Evolutionary conservation across 2,888 invertebrate genomes (phyloP).

Genomic region (Himalopsyche tibetana): DNA sequence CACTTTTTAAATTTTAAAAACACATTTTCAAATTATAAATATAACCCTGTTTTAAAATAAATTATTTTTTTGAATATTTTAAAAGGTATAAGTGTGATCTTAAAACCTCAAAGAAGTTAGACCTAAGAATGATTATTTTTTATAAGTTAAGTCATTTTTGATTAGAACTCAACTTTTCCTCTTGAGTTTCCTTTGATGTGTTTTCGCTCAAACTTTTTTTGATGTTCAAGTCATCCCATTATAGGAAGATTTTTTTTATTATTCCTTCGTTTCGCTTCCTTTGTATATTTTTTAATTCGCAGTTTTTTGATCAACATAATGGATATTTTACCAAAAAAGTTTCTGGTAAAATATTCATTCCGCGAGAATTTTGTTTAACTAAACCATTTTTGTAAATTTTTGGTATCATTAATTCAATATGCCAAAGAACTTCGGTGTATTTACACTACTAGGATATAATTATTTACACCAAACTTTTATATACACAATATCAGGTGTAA

Average conservation of each 20-base stretch:
- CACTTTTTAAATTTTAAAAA: not conserved
- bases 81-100: not conserved
- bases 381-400: conserved; percentile 1
- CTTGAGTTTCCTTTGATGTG: conserved; percentile 23
- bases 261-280: conserved; percentile 30
- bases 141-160: conserved; percentile 26
- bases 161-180: conserved; percentile 22
- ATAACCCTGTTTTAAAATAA: not conserved
- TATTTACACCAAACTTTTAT: too few species aligned
- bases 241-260: conserved; percentile 23
- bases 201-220: conserved; percentile 34
- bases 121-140: conserved; percentile 11
- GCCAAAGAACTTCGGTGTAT: too few species aligned
- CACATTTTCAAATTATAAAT: not conserved
- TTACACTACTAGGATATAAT: too few species aligned
- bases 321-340: conserved; percentile 24
- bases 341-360: conserved; percentile 6
- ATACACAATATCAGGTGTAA: too few species aligned
- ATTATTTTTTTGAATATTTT: not conserved
- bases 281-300: conserved; percentile 27
- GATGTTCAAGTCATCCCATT: conserved; percentile 13
- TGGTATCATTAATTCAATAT: too few species aligned
- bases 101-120: not conserved
- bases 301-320: conserved; percentile 30
- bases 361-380: not conserved